Evolutionary conservation across 2,113 vertebrate genomes (phyloP), one percentile per base, ranked within the genome.

Genomic region (Melozone crissalis): DNA sequence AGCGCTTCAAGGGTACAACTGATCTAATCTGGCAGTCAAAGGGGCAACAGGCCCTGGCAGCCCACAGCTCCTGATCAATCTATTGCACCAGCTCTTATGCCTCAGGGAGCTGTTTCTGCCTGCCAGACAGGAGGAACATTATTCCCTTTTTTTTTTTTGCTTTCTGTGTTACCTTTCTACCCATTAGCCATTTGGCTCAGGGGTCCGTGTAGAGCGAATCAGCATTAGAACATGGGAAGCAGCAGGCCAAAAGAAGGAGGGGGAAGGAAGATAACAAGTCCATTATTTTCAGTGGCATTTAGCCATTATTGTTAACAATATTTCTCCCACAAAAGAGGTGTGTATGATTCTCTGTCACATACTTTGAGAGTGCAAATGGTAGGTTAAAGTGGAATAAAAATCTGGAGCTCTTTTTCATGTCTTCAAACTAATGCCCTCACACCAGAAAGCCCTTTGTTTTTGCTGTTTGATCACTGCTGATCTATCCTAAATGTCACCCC

Each of bases 211-310:
- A 37, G 37, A 35, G 39, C 4, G 30, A 85, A 72, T 16, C 20
- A 11, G 46, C 31, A 20, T 26, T 46, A 49, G 65, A 73, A 73
- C 52, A 90, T 58, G 82, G 78, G 87, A 96, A 96, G 54, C 49
- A 76, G n/a, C 27, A 58, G n/a, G 58, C 91, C 85, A 94, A 96
- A 93, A 85, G 78, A 82, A 69, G 57, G 71, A 84, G 46, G 26
- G 28, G 63, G 37, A 30, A 89, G 80, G 83, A 90, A 95, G 72
- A 71, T 62, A 92, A 31, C 17, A 72, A 82, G n/a, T 49, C 41
- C 13, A 49, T 89, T 94, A 54, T 61, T 68, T 93, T 68, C 0
- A 1, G 46, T 96, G 94, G 88, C 94, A 90, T 76, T 66, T 58
- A 83, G 94, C 78, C 92, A 91, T 88, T 72, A 91, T 85, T 92